These are phyloP conservation scores for Brachionus plicatilis DNA, from an alignment of 1,140 invertebrate species.

Conservation along the genomic window DNA sequence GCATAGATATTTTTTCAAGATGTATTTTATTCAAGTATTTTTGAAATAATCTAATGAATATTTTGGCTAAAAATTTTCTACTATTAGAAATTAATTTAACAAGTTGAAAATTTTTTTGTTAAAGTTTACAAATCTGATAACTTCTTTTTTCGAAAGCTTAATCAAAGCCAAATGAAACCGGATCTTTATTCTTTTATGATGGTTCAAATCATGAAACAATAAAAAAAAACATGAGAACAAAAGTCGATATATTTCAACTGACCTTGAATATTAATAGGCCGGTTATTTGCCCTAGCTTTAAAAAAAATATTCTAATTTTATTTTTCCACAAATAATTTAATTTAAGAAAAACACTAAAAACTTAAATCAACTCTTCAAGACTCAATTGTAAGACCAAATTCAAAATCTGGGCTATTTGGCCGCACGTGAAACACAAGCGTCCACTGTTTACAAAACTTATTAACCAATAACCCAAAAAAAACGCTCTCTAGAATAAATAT, in stretches of 20 bases:
- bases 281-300: not conserved
- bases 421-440: not conserved
- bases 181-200: not conserved
- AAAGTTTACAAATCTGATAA: not conserved
- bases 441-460: not conserved
- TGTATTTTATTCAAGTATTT: too few relatives aligned
- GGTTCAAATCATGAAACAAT: not conserved
- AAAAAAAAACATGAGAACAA: not conserved
- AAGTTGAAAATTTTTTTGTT: too few relatives aligned
- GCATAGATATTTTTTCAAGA: too few relatives aligned
- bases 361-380: not conserved
- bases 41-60: too few relatives aligned
- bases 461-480: not conserved
- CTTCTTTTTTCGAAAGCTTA: not conserved
- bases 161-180: not conserved
- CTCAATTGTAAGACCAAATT: not conserved
- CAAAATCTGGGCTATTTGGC: not conserved
- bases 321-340: not conserved
- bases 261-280: not conserved
- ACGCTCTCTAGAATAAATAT: not conserved
- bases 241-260: not conserved
- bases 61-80: too few relatives aligned
- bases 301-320: not conserved
- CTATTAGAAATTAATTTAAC: too few relatives aligned
- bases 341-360: not conserved